Evolutionary conservation across 1,140 invertebrate species (phyloP).

Genomic region (Eurosta solidaginis): DNA sequence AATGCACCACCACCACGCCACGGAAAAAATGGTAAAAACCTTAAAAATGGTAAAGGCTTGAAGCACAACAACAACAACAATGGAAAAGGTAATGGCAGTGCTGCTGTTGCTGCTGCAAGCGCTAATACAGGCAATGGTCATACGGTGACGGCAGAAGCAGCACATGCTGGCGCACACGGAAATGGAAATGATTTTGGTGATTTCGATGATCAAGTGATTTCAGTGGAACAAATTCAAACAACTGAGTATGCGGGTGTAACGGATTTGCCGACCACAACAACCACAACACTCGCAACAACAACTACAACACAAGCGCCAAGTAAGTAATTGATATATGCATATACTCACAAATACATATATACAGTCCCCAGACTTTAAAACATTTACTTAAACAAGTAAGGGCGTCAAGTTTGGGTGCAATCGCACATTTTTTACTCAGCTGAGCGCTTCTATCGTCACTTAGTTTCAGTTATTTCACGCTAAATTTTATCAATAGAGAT

Average conservation of each 20-base stretch:
- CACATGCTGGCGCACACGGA: slow-evolving; percentile 48
- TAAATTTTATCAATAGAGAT: background rate
- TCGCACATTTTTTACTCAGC: too few relatives aligned
- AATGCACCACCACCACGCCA: slow-evolving; percentile 52
- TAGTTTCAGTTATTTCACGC: background rate
- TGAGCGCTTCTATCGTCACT: background rate
- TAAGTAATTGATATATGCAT: too few relatives aligned
- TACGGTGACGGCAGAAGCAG: slow-evolving; percentile 39
- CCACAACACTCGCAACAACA: slow-evolving; percentile 65
- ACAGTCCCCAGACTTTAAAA: background rate
- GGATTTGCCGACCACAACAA: slow-evolving; percentile 62
- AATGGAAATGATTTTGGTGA: slow-evolving; percentile 36
- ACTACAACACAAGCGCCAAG: slow-evolving; percentile 73
- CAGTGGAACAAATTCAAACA: slow-evolving; percentile 62
- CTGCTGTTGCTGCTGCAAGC: slow-evolving; percentile 26
- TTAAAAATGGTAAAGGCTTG: slow-evolving; percentile 34
- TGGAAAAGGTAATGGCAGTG: slow-evolving; percentile 30
- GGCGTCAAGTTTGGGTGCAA: too few relatives aligned
- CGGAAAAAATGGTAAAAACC: slow-evolving; percentile 45
- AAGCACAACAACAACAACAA: slow-evolving; percentile 48
- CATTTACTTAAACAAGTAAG: background rate
- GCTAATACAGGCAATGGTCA: background rate
- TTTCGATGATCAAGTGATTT: slow-evolving; percentile 58
- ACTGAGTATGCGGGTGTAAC: slow-evolving; percentile 62
- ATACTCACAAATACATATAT: too few relatives aligned